Conservation (phyloP, 1,140 invertebrate species). For the Adoxophyes honmai region DNA sequence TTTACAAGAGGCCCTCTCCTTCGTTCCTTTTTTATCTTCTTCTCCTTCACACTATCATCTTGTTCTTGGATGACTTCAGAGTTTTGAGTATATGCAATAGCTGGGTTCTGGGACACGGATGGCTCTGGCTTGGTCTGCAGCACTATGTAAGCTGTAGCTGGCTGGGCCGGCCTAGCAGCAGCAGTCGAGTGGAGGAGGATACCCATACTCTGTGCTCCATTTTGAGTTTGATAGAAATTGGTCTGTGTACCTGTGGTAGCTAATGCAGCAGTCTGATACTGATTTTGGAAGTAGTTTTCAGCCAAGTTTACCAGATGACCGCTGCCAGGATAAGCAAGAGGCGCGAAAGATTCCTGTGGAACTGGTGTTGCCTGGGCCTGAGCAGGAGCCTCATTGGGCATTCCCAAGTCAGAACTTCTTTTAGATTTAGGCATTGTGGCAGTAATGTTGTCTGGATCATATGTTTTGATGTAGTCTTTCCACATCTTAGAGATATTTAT, state of each 20-base stretch:
- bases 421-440: slow-evolving; percentile 70
- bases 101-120: slow-evolving; percentile 36
- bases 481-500: slow-evolving; percentile 80
- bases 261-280: slow-evolving; percentile 57
- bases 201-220: slow-evolving; percentile 58
- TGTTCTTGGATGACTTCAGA: slow-evolving; percentile 29
- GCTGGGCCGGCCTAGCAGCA: slow-evolving; percentile 48
- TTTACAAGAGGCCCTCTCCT: slow-evolving; percentile 71
- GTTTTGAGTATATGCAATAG: slow-evolving; percentile 35
- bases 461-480: slow-evolving; percentile 77
- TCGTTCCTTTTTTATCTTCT: slow-evolving; percentile 57
- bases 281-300: slow-evolving; percentile 72
- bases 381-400: slow-evolving; percentile 34
- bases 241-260: slow-evolving; percentile 43
- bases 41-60: slow-evolving; percentile 33
- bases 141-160: slow-evolving; percentile 59
- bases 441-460: slow-evolving; percentile 73
- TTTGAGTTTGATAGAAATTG: slow-evolving; percentile 67
- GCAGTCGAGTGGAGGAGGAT: slow-evolving; percentile 58
- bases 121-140: slow-evolving; percentile 66
- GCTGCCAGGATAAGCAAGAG: slow-evolving; percentile 66
- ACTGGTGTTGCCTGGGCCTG: slow-evolving; percentile 33
- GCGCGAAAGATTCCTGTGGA: slow-evolving; percentile 49
- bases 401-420: slow-evolving; percentile 44
- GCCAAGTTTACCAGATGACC: slow-evolving; percentile 71